Conservation (phyloP, 2,888 invertebrate genomes). For the Enchytraeus crypticus region DNA sequence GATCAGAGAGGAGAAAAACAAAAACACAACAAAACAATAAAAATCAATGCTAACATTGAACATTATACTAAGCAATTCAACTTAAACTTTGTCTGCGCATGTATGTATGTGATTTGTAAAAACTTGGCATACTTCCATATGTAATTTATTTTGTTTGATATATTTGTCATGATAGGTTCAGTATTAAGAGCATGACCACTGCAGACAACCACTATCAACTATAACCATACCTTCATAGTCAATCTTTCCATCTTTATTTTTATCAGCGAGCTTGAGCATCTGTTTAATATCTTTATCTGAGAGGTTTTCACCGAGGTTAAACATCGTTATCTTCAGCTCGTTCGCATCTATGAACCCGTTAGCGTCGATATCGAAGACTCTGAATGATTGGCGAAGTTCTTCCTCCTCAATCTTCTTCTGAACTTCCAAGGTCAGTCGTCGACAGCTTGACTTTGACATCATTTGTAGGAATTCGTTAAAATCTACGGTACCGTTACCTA, state of each 20-base stretch:
- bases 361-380: constrained; percentile 25
- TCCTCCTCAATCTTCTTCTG: constrained; percentile 15
- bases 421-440: not conserved
- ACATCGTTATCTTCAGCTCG: constrained; percentile 43
- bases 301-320: constrained; percentile 41
- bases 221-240: constrained; percentile 45
- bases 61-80: no score
- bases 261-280: constrained; percentile 44
- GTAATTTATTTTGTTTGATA: no score
- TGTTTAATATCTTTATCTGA: constrained; percentile 42
- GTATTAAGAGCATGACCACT: no score
- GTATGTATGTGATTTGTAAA: no score
- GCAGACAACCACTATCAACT: no score
- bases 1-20: no score
- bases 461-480: constrained; percentile 42
- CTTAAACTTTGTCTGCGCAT: no score
- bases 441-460: constrained; percentile 17
- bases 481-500: constrained; percentile 34
- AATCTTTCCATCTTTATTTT: constrained; percentile 44
- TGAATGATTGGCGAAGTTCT: constrained; percentile 24
- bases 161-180: no score
- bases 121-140: no score
- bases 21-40: no score
- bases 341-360: constrained; percentile 42
- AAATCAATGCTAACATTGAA: no score